Conservation (phyloP, 2,113 vertebrate species). For the Festucalex cinctus region DNA sequence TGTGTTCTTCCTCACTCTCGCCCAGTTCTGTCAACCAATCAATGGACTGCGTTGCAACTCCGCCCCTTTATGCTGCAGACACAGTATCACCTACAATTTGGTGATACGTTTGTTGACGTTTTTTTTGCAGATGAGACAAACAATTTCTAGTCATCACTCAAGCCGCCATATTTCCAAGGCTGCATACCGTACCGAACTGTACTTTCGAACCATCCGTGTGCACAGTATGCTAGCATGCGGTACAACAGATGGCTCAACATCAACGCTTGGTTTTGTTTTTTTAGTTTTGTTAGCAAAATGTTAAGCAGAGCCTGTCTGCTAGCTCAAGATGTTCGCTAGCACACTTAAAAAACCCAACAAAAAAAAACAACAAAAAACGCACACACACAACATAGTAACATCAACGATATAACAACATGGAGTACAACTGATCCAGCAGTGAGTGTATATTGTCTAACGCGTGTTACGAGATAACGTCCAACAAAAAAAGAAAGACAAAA, state of each 20-base stretch:
- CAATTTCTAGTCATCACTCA: too few relatives aligned
- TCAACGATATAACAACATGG: constrained; percentile 68
- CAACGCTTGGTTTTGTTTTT: neutral
- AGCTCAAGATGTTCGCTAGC: constrained; percentile 70
- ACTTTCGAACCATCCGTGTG: constrained; percentile 42
- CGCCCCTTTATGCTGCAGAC: too few relatives aligned
- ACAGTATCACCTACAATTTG: too few relatives aligned
- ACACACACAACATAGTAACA: constrained; percentile 44
- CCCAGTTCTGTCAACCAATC: too few relatives aligned
- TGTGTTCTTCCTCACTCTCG: neutral
- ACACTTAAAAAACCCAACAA: constrained; percentile 53
- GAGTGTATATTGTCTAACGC: constrained; percentile 83
- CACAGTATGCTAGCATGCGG: constrained; percentile 28
- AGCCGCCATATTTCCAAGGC: too few relatives aligned
- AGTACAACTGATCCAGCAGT: constrained; percentile 99
- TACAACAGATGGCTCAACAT: constrained; percentile 67
- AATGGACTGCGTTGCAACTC: too few relatives aligned
- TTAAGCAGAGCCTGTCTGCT: constrained; percentile 76
- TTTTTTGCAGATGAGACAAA: too few relatives aligned
- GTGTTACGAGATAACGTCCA: constrained; percentile 82
- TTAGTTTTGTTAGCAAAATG: neutral
- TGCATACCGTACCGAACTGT: neutral
- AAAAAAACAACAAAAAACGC: constrained; percentile 71
- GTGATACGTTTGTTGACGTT: too few relatives aligned
- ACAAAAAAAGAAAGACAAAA: constrained; percentile 74